Base-by-base conservation (phyloP, 2,113 vertebrate species). In the Megaceryle maxima region DNA sequence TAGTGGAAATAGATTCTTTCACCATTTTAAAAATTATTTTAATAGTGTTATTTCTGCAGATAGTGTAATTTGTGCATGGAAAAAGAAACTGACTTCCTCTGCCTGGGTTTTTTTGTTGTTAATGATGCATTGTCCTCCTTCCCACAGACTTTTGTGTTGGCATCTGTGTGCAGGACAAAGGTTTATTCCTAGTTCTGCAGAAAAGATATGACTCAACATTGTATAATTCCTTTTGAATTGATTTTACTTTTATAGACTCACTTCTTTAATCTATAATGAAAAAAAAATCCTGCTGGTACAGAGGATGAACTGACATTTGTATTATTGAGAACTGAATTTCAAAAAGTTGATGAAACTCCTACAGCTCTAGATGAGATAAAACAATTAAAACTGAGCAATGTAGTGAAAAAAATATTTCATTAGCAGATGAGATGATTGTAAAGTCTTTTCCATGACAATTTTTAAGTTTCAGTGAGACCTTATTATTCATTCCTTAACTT, bases 401-500 rank as follows among this genome's bases (percentile, higher is more conserved):
- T 69, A 57, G 24, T 72, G 41, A 41, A 79, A 78, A 92, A 92
- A 44, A 16, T 10, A 16, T 68, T 79, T 51, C 21, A 21, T 56
- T 76, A 53, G 46, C 46, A 81, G 80, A 68, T 6, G 17, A 67
- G 39, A 39, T 57, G 37, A 29, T 69, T 81, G 29, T 19, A 31
- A 73, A 72, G 6, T 62, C 51, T 89, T 92, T 88, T 37, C 17
- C 33, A 31, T 64, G 48, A 22, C 33, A 50, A 75, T 84, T 79
- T 66, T 70, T 26, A 51, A 51, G 26, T 79, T 96, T 88, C 64
- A 80, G 39, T 72, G 51, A 73, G 31, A 43, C 9, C 13, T 69
- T 67, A 19, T 57, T 95, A 55, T 96, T 67, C 87, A 14, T 94
- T 96, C 98, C 98, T 99, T 99, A 98, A 99, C 98, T 39, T n/a